A percentile compares a stretch with the other conserved stretches of the same genome.
These are phyloP conservation scores for Alcis repandata DNA, from an alignment of 2,888 invertebrate genomes.

Conservation along the genomic window DNA sequence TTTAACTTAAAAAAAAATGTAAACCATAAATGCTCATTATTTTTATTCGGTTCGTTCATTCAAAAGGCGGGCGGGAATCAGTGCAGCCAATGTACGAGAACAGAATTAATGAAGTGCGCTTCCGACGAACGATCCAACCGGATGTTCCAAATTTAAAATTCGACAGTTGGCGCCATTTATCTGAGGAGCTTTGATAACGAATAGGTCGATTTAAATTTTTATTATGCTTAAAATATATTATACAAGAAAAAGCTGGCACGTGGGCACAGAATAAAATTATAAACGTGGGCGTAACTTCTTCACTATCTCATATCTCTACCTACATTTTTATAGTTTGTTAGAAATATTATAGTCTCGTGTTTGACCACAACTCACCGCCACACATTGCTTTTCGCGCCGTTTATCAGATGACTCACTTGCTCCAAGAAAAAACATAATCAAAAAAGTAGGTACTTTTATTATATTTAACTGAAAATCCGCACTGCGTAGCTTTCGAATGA, in stretches of 20 bases:
- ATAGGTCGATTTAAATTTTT: conserved; percentile 28
- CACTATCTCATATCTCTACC: background rate
- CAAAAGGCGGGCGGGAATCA: conserved; percentile 30
- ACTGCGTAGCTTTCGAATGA: too few relatives aligned
- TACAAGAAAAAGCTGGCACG: conserved; percentile 1
- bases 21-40: background rate
- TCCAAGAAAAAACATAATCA: too few relatives aligned
- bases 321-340: too few relatives aligned
- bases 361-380: too few relatives aligned
- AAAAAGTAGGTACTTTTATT: too few relatives aligned
- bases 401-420: too few relatives aligned
- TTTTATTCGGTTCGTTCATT: conserved; percentile 16
- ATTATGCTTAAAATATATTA: background rate
- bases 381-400: too few relatives aligned
- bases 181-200: conserved; percentile 38
- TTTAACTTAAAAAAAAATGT: too few relatives aligned
- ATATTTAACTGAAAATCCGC: too few relatives aligned
- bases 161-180: conserved; percentile 59
- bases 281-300: too few relatives aligned
- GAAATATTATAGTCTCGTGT: too few relatives aligned
- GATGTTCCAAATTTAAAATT: conserved; percentile 70
- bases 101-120: conserved; percentile 73
- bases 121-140: conserved; percentile 64
- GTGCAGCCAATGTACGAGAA: conserved; percentile 56
- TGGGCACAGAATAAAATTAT: background rate